Conservation (phyloP, 2,113 vertebrate species). For the Hemibagrus wyckioides region DNA sequence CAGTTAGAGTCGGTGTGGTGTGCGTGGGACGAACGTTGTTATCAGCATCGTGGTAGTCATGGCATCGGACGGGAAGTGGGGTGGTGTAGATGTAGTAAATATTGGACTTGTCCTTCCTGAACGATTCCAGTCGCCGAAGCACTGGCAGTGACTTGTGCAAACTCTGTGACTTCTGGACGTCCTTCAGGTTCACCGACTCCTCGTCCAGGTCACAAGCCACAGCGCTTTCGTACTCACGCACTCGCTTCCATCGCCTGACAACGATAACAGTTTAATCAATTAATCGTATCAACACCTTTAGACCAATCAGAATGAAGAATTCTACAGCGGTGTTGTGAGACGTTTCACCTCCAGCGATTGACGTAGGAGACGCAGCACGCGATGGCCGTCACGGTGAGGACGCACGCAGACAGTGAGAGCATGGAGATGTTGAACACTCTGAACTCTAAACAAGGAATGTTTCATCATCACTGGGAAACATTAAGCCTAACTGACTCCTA, state of each 20-base stretch:
- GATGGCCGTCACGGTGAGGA: constrained; percentile 62
- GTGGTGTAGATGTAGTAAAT: constrained; percentile 80
- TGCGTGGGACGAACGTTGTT: background rate
- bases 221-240: constrained; percentile 64
- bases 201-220: constrained; percentile 48
- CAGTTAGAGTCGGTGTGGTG: constrained; percentile 49
- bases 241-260: constrained; percentile 64
- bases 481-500: background rate
- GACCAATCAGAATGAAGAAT: background rate
- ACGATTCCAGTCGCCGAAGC: constrained; percentile 58
- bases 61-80: constrained; percentile 63
- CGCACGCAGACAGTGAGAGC: constrained; percentile 59
- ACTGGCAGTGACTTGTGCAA: constrained; percentile 65
- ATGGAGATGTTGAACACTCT: constrained; percentile 67
- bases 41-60: background rate
- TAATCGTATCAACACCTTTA: background rate
- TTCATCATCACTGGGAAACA: background rate
- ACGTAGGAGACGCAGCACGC: constrained; percentile 66
- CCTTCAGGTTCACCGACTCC: constrained; percentile 58
- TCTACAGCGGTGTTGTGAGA: background rate
- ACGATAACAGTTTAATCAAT: background rate
- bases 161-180: constrained; percentile 64
- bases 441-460: constrained; percentile 59
- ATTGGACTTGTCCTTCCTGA: constrained; percentile 64
- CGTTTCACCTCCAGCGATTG: constrained; percentile 67